A percentile compares a stretch with the other conserved stretches of the same genome.
Conservation (phyloP, 2,888 invertebrate species). For the Steinernema carpocapsae region DNA sequence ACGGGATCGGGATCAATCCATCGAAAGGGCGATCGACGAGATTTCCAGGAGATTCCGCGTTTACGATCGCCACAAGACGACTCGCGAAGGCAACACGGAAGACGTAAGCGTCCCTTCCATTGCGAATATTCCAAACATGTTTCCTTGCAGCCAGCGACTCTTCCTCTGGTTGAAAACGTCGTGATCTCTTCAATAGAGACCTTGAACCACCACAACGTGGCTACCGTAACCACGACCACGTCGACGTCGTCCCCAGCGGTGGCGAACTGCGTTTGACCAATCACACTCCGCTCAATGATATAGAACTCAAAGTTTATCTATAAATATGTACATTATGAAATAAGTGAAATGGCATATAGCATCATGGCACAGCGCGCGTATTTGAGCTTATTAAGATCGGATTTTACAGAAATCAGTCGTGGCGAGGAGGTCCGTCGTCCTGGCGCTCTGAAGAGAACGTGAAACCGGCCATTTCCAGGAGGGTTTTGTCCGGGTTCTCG, state of each 20-base stretch:
- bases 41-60: neutral
- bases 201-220: neutral
- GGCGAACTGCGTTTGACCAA: neutral
- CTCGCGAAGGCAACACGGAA: neutral
- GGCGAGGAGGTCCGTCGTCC: conserved; percentile 28
- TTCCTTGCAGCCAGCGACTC: neutral
- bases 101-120: neutral
- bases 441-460: conserved; percentile 55
- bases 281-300: conserved; percentile 18
- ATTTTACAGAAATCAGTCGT: neutral
- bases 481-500: conserved; percentile 90
- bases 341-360: conserved; percentile 4
- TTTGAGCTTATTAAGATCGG: neutral
- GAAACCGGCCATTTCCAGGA: conserved; percentile 82
- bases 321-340: conserved; percentile 15
- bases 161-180: neutral
- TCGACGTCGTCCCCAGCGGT: neutral
- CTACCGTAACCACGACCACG: neutral
- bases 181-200: neutral
- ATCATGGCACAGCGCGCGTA: too few species aligned
- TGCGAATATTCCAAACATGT: neutral
- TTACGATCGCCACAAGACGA: conserved; percentile 5
- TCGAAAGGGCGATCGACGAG: neutral
- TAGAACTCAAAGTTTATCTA: neutral
- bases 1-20: neutral